These are phyloP conservation scores for Chironex yamaguchii DNA, from an alignment of 30 jellyfish, hydroid and myxozoan genomes.

Conservation along the genomic window DNA sequence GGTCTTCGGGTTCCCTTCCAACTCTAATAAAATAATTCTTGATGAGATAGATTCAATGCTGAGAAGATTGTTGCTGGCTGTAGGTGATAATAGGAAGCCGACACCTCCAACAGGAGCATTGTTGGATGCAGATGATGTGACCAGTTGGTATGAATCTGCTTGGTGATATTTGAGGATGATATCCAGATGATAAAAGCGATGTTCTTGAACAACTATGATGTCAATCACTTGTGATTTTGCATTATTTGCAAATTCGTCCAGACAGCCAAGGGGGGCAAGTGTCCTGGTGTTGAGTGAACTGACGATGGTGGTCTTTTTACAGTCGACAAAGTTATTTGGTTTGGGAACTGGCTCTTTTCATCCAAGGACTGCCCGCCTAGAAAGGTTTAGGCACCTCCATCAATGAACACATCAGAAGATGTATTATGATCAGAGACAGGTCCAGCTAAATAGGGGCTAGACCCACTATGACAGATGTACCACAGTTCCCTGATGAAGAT, in stretches of 20 bases:
- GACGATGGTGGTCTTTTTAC: not conserved
- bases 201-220: not conserved
- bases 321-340: not conserved
- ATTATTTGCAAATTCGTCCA: not conserved
- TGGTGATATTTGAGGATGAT: not conserved
- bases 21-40: not conserved
- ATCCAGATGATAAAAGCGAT: not conserved
- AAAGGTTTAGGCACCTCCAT: not conserved
- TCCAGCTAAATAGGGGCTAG: too few relatives aligned
- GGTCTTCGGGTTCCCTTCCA: not conserved
- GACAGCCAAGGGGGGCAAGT: not conserved
- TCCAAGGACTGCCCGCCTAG: not conserved
- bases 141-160: not conserved
- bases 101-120: not conserved
- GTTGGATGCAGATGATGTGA: not conserved
- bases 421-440: too few relatives aligned
- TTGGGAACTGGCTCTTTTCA: not conserved
- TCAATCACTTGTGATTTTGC: too few relatives aligned
- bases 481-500: too few relatives aligned
- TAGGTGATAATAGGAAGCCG: not conserved
- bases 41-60: not conserved
- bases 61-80: not conserved
- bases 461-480: too few relatives aligned
- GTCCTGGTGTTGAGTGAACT: not conserved
- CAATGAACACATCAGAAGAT: too few relatives aligned